Base-by-base conservation (phyloP, 1,140 invertebrate species). In the Cydia fagiglandana region DNA sequence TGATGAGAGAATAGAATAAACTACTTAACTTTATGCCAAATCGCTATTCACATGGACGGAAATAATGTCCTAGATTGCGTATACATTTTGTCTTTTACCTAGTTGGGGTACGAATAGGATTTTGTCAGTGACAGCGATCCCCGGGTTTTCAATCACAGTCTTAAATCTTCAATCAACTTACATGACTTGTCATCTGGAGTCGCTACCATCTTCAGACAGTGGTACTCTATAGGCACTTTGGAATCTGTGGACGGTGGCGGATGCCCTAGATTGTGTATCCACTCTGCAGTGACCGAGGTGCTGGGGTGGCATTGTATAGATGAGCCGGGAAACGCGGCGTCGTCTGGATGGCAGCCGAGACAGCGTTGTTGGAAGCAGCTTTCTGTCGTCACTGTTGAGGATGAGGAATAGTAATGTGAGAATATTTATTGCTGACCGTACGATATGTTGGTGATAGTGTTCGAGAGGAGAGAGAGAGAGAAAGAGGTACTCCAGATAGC, bases 161-260 rank as follows among this genome's bases (percentile, higher is more conserved):
- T 1, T 50, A 56, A 53, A 70, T 13, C 15, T 61, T 30, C 28
- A 20, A 30, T 56, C 38, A 75, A 47, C 13, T 15, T 81, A 92
- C 91, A 88, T 50, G 88, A 86, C 74, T 87, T 90, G 77, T 93
- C 88, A 86, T 93, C 91, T 15, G 91, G 91, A 12, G 90, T 90
- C 9, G 91, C 90, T 5, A 91, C 86, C 87, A 93, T 90, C 77
- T 93, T 91, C 66, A 93, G 77, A 47, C 91, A 93, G 6, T 87
- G 80, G 82, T 91, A 91, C 81, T 93, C 91, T 70, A 93, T 84
- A 47, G 86, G 84, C 41, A 91, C 80, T 68, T 75, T 85, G 15
- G 90, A 91, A 56, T 87, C 87, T 0, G 90, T 91, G 7, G 83
- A 83, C 0, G 91, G 90, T 66, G 90, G 89, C 24, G 89, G 91